Percentiles rank a stretch among this genome's conserved stretches.
These are phyloP conservation scores for Boloria euphrosyne DNA, from an alignment of 2,888 invertebrate genomes.

Conservation along the genomic window DNA sequence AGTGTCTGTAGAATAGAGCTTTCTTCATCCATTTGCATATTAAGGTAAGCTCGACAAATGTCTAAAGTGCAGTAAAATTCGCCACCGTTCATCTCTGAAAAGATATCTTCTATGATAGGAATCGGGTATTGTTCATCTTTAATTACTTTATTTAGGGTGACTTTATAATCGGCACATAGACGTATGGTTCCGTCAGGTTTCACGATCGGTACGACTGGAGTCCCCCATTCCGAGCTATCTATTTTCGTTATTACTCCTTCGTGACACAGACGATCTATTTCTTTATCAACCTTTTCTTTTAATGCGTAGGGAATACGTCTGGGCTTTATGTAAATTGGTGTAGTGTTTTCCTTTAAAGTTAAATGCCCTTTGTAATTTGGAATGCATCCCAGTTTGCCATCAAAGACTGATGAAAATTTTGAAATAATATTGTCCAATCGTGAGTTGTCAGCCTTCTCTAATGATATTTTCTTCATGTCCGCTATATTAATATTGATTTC, in stretches of 20 bases:
- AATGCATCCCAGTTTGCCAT: conserved; percentile 13
- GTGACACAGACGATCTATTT: conserved; percentile 33
- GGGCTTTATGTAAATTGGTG: conserved; percentile 26
- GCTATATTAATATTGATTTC: background rate
- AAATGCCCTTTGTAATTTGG: conserved; percentile 28
- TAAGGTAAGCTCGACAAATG: conserved; percentile 30
- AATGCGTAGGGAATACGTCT: conserved; percentile 28
- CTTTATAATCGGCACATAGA: conserved; percentile 29
- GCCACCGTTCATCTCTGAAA: conserved; percentile 6
- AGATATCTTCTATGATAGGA: conserved; percentile 36
- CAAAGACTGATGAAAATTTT: background rate
- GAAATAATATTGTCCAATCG: too few species aligned
- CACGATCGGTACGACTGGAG: conserved; percentile 15
- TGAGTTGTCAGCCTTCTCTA: too few species aligned
- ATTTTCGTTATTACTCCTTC: conserved; percentile 35
- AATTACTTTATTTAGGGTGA: conserved; percentile 24
- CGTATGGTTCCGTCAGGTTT: conserved; percentile 29
- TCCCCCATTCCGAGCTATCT: conserved; percentile 13
- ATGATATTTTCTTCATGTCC: too few species aligned
- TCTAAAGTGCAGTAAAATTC: conserved; percentile 36
- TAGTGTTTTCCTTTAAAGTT: conserved; percentile 19
- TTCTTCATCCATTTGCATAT: conserved; percentile 28
- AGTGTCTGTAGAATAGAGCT: conserved; percentile 36
- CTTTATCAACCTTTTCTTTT: conserved; percentile 28
- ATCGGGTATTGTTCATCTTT: conserved; percentile 29